Conservation (phyloP, 1,140 invertebrate species). For the Drosophila parvula region DNA sequence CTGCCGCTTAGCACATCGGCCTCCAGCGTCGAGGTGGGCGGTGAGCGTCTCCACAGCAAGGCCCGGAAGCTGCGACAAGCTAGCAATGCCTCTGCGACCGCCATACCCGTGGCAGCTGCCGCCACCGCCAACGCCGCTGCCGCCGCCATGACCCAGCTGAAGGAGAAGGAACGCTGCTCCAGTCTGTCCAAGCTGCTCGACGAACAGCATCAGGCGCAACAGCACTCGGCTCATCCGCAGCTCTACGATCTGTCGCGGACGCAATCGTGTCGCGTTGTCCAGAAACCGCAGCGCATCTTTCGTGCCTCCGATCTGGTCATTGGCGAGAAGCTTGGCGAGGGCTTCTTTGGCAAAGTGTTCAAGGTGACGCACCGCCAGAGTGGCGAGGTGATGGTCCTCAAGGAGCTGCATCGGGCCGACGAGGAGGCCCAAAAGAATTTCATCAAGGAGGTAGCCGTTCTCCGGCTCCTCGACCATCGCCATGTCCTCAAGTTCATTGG, state of each 20-base stretch:
- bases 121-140: not conserved
- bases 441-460: conserved; percentile 96
- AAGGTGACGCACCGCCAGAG: conserved; percentile 96
- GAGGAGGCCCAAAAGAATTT: conserved; percentile 97
- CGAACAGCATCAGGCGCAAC: conserved; percentile 83
- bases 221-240: conserved; percentile 65
- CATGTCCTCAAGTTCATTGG: conserved; percentile 97
- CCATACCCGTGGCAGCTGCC: conserved; percentile 14
- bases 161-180: conserved; percentile 92
- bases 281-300: conserved; percentile 91
- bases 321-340: conserved; percentile 95
- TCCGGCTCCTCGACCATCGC: conserved; percentile 93
- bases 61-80: conserved; percentile 60
- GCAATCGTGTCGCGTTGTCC: conserved; percentile 93
- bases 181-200: conserved; percentile 94
- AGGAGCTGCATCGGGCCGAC: conserved; percentile 96
- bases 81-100: conserved; percentile 23
- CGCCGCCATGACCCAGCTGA: conserved; percentile 41
- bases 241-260: conserved; percentile 92
- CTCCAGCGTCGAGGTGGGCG: conserved; percentile 76
- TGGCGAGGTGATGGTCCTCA: conserved; percentile 97
- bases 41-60: conserved; percentile 56
- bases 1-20: conserved; percentile 77
- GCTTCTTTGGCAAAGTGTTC: conserved; percentile 96
- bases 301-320: conserved; percentile 93